These are phyloP conservation scores for Aphaenogaster floridana DNA, from an alignment of 1,140 invertebrate genomes.

Conservation along the genomic window DNA sequence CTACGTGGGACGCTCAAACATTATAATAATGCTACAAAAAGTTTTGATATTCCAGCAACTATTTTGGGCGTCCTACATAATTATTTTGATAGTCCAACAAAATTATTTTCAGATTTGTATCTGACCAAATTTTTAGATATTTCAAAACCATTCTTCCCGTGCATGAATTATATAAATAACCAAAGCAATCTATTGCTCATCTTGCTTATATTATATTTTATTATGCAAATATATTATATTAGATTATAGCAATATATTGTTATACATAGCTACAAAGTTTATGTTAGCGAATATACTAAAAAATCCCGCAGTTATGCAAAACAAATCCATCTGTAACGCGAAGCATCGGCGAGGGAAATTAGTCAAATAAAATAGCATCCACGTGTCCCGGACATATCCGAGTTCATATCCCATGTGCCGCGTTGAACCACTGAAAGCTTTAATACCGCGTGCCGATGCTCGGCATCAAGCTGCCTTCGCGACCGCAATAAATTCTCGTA, in stretches of 20 bases:
- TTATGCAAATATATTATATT: no score
- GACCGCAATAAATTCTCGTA: conserved; percentile 10
- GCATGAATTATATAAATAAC: background rate
- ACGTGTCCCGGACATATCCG: background rate
- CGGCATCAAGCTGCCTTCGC: background rate
- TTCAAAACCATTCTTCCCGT: no score
- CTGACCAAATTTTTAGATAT: no score
- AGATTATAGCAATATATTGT: background rate
- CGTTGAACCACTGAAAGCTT: conserved; percentile 7
- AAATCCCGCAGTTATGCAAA: background rate
- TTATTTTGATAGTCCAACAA: no score
- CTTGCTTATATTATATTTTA: background rate
- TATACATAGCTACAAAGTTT: background rate
- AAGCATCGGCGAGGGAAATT: background rate
- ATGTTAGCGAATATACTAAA: background rate
- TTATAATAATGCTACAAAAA: no score
- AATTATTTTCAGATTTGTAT: no score
- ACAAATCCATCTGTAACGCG: no score
- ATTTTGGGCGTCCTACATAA: no score
- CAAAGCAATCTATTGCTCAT: background rate
- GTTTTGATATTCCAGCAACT: no score
- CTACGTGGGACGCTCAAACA: no score
- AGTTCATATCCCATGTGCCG: background rate
- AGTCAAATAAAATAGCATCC: background rate
- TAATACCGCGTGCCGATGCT: background rate